Evolutionary conservation across 2,113 vertebrate genomes (phyloP).

Genomic region (Sterrhoptilus dennistouni): DNA sequence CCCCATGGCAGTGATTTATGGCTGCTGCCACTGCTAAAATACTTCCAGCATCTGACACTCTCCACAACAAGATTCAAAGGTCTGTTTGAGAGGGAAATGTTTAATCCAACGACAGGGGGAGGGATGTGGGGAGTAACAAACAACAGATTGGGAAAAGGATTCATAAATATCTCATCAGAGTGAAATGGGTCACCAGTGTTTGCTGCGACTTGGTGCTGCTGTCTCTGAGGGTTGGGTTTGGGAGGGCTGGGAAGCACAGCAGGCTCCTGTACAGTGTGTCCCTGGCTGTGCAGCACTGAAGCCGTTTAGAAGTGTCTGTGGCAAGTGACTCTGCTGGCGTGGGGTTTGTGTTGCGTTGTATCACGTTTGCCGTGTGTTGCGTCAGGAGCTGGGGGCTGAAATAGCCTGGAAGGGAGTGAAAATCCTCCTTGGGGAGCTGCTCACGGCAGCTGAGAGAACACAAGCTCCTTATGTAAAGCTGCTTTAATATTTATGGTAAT

Average conservation of each 20-base stretch:
- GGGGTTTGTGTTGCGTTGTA: not conserved
- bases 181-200: not conserved
- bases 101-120: not conserved
- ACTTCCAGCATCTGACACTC: not conserved
- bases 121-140: not conserved
- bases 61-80: not conserved
- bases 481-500: conserved; percentile 6
- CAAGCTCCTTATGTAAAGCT: conserved; percentile 44
- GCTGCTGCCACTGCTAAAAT: not conserved
- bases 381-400: not conserved
- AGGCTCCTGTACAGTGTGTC: not conserved
- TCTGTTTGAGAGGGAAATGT: not conserved
- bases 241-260: not conserved
- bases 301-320: not conserved
- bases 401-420: not conserved
- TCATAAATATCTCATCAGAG: not conserved
- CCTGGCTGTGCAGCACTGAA: not conserved
- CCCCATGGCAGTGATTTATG: fast-evolving
- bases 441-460: not conserved
- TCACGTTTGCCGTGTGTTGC: fast-evolving
- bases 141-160: not conserved
- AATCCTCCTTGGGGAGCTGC: conserved; percentile 1
- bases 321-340: not conserved
- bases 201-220: not conserved
- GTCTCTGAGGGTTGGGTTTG: not conserved